phyloP scores from a whole-genome alignment of 2,113 vertebrate genomes.

The Cettia cetti region DNA sequence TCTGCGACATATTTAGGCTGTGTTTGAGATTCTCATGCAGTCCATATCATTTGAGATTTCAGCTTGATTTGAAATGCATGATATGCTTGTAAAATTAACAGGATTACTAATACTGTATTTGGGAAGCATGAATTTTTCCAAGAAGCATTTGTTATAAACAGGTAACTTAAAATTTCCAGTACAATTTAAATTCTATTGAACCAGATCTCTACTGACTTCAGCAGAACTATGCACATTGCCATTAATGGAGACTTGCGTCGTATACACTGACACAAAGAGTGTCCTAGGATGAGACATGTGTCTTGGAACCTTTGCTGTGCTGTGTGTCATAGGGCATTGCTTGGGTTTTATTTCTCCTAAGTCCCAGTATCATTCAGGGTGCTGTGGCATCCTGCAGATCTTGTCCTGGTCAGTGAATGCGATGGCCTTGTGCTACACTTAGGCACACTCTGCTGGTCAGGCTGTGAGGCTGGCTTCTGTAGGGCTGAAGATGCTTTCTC shows the following conservation, averaged over 20 bases:
- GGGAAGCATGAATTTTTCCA: background rate
- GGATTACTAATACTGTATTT: background rate
- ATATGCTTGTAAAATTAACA: background rate
- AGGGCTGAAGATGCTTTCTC: background rate
- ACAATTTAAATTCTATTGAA: background rate
- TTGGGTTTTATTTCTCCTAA: background rate
- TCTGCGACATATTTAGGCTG: background rate
- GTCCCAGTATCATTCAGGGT: background rate
- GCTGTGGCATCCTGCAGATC: background rate
- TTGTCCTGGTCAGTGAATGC: background rate
- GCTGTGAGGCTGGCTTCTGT: background rate
- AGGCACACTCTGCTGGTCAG: slow-evolving; percentile 12
- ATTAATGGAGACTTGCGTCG: background rate
- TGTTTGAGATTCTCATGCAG: background rate
- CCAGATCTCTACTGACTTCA: background rate
- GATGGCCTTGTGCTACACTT: background rate
- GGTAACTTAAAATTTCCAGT: background rate
- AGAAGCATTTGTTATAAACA: background rate
- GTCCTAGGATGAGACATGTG: background rate
- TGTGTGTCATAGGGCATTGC: background rate
- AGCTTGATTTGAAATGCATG: background rate
- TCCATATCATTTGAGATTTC: background rate
- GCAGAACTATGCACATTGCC: background rate
- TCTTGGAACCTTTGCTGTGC: background rate
- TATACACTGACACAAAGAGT: background rate